Base-by-base conservation (phyloP, 2,888 invertebrate genomes). In the Andrena bucephala region DNA sequence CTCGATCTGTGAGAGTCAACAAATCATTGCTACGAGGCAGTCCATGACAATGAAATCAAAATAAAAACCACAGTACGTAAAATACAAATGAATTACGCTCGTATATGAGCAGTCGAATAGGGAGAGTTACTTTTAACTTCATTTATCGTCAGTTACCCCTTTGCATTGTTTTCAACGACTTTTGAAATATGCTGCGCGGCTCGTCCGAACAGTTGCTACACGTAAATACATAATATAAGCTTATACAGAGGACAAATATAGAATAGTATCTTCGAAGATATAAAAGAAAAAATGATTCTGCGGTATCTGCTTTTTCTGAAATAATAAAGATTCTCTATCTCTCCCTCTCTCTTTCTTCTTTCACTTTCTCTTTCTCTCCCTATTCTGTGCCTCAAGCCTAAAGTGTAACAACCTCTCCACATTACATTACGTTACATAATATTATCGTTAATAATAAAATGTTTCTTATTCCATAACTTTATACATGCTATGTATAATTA, bases 401-500 rank as follows among this genome's bases (percentile, higher is more conserved):
- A 87, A 88, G 89, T 87, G 86, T 89, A 92, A 93, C 91, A 93
- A 92, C 89, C 89, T 91, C 90, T 90, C 86, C 88, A 87, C 87
- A 89, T 90, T 91, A 91, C 89, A 90, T 92, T 90, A 92, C 88
- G 89, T 92, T 91, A 91, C 89, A 92, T 89, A 89, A 88, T 89
- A 92, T 91, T 91, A 92, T 92, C 90, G 86, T 93, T 93, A 92
- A 91, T 93, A 93, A 94, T 93, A 93, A 90, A 91, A 91, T 90
- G 91, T 91, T 92, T 83, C 92, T 93, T 93, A 93, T 87, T 91
- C 87, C 92, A 91, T 92, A 92, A 93, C 93, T 94, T 94, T 94
- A 94, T 94, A 94, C 94, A 94, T 93, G 84, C 93, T 94, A 93
- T 94, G 93, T 94, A 94, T 94, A 93, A 93, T 93, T 92, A 93